Evolutionary conservation across 2,888 invertebrate species (phyloP).

Genomic region (Acholoe squamosa): DNA sequence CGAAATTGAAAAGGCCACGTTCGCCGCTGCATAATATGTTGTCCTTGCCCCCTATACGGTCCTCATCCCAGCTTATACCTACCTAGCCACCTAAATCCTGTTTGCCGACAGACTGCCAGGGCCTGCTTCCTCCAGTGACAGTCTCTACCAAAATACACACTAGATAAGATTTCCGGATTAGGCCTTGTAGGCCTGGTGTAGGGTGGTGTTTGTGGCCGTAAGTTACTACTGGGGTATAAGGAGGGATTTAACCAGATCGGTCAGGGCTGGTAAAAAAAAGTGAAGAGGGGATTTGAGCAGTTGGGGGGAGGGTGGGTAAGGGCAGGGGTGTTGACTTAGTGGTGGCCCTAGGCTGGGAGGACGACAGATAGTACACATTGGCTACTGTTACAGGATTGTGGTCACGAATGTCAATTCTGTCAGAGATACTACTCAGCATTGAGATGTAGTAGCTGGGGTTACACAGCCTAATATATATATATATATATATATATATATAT

Average conservation of each 20-base stretch:
- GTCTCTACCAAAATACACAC: not conserved
- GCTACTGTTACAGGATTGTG: slow-evolving; percentile 1
- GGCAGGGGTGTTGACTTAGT: not conserved
- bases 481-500: not conserved
- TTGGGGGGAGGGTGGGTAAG: not conserved
- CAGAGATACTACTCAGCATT: slow-evolving; percentile 2
- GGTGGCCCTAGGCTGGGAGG: not conserved
- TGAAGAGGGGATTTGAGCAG: slow-evolving; percentile 15
- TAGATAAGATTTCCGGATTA: slow-evolving; percentile 1
- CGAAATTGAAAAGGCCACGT: not conserved
- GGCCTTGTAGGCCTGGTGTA: slow-evolving; percentile 9
- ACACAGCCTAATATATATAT: not conserved
- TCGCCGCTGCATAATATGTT: not conserved
- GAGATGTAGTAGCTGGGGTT: not conserved
- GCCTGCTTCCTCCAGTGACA: not conserved
- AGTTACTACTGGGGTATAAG: slow-evolving; percentile 24
- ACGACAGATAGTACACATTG: slow-evolving; percentile 26
- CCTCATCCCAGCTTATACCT: too few relatives aligned
- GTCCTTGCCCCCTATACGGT: too few relatives aligned
- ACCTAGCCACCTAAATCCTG: slow-evolving; percentile 29
- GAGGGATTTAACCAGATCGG: slow-evolving; percentile 30
- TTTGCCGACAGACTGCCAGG: slow-evolving; percentile 3
- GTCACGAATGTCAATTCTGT: not conserved
- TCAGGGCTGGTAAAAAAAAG: slow-evolving; percentile 7
- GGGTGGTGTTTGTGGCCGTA: slow-evolving; percentile 15